Conservation (phyloP, 1,140 invertebrate genomes). For the Phthorimaea operculella region DNA sequence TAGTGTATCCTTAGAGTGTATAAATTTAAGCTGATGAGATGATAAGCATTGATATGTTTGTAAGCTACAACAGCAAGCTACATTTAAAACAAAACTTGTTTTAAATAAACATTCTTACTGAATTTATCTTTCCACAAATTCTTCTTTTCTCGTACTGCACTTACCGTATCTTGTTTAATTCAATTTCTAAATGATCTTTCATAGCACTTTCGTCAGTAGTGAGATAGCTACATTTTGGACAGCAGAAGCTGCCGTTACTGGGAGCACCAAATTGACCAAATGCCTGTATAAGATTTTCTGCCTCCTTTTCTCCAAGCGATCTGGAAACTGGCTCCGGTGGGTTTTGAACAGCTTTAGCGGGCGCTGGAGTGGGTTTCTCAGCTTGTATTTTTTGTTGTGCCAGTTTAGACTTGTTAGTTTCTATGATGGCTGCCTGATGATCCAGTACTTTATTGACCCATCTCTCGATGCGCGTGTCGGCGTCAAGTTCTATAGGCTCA, state of each 20-base stretch:
- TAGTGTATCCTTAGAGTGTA: no score
- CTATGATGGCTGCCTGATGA: conserved; percentile 35
- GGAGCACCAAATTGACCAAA: conserved; percentile 42
- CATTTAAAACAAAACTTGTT: no score
- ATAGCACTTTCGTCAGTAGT: conserved; percentile 33
- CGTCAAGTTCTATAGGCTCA: conserved; percentile 31
- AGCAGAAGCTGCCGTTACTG: conserved; percentile 26
- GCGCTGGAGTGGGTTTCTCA: conserved; percentile 4
- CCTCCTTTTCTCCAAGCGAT: background rate
- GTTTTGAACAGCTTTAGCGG: background rate
- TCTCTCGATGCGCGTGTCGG: conserved; percentile 33
- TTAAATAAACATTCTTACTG: no score
- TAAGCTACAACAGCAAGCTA: no score
- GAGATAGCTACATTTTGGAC: conserved; percentile 37
- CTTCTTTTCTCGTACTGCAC: no score
- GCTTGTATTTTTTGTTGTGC: conserved; percentile 28
- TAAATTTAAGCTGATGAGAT: no score
- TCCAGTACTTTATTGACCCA: conserved; percentile 40
- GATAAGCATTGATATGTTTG: no score
- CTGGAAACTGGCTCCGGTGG: background rate
- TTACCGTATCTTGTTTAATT: conserved; percentile 52
- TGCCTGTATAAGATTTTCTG: conserved; percentile 6
- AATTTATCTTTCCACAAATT: no score
- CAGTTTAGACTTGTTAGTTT: conserved; percentile 35
- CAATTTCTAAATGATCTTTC: conserved; percentile 44